phyloP scores from a whole-genome alignment of 2,113 vertebrate species.

The Thalassarche chlororhynchos region DNA sequence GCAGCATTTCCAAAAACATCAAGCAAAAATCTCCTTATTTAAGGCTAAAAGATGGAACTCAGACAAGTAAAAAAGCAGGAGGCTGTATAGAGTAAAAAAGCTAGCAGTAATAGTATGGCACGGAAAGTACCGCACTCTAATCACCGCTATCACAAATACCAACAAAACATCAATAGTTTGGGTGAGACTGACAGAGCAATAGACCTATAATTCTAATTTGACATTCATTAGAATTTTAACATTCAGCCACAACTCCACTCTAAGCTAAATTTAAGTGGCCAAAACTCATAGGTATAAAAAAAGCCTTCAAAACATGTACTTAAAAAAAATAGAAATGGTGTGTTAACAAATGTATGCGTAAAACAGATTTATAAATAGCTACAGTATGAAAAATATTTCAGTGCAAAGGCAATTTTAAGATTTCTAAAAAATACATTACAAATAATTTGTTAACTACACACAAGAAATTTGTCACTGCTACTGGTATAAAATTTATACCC shows the following conservation, averaged over 20 bases:
- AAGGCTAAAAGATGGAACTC: slow-evolving; percentile 72
- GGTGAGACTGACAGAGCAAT: background rate
- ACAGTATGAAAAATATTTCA: slow-evolving; percentile 82
- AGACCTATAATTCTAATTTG: slow-evolving; percentile 6
- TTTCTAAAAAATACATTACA: slow-evolving; percentile 82
- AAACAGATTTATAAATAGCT: slow-evolving; percentile 80
- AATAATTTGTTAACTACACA: slow-evolving; percentile 78
- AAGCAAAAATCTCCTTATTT: slow-evolving; percentile 61
- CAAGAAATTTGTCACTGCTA: slow-evolving; percentile 68
- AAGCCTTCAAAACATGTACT: slow-evolving; percentile 75
- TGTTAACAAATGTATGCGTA: slow-evolving; percentile 73
- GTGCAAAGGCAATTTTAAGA: slow-evolving; percentile 81
- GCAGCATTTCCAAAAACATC: slow-evolving; percentile 33
- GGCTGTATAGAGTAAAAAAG: background rate
- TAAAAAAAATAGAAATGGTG: slow-evolving; percentile 74
- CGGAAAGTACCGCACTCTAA: background rate
- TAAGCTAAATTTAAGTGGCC: slow-evolving; percentile 68
- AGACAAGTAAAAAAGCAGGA: slow-evolving; percentile 47
- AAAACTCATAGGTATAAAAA: slow-evolving; percentile 73
- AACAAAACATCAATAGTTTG: background rate
- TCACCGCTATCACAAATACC: background rate
- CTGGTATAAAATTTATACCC: slow-evolving; percentile 57
- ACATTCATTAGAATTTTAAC: slow-evolving; percentile 57
- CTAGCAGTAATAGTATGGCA: background rate
- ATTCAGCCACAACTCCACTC: slow-evolving; percentile 47